These are phyloP conservation scores for Petrolisthes cinctipes DNA, from an alignment of 2,888 invertebrate genomes.

Conservation along the genomic window DNA sequence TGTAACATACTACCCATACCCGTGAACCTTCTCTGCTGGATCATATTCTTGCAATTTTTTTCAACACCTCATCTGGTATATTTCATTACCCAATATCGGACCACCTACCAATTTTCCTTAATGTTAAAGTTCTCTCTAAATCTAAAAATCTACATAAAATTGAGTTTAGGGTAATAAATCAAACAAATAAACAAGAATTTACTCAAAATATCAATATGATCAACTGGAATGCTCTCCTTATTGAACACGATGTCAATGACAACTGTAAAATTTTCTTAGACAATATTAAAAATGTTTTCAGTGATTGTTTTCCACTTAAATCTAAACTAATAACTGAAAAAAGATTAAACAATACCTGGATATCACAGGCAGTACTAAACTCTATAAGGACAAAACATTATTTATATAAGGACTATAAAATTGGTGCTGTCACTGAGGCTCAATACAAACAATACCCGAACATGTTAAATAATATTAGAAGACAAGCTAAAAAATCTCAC, in stretches of 20 bases:
- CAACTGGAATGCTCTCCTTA: constrained; percentile 13
- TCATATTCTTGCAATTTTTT: not conserved
- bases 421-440: not conserved
- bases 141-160: not conserved
- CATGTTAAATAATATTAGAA: too few relatives aligned
- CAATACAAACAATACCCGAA: too few relatives aligned
- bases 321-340: too few relatives aligned
- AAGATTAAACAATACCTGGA: too few relatives aligned
- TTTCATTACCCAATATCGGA: not conserved
- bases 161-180: too few relatives aligned
- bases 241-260: too few relatives aligned
- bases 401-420: too few relatives aligned
- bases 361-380: constrained; percentile 17
- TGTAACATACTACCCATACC: not conserved
- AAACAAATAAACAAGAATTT: constrained; percentile 14
- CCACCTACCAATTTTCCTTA: too few relatives aligned
- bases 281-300: not conserved
- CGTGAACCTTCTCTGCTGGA: not conserved
- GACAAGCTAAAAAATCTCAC: too few relatives aligned
- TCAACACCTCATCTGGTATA: not conserved
- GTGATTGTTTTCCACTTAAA: constrained; percentile 9
- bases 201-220: not conserved
- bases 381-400: constrained; percentile 17
- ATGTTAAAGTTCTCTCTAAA: not conserved
- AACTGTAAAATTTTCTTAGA: not conserved